Evolutionary conservation across 1,140 invertebrate genomes (phyloP), one percentile per base, ranked within the genome.

Genomic region (Drosophila bocqueti): DNA sequence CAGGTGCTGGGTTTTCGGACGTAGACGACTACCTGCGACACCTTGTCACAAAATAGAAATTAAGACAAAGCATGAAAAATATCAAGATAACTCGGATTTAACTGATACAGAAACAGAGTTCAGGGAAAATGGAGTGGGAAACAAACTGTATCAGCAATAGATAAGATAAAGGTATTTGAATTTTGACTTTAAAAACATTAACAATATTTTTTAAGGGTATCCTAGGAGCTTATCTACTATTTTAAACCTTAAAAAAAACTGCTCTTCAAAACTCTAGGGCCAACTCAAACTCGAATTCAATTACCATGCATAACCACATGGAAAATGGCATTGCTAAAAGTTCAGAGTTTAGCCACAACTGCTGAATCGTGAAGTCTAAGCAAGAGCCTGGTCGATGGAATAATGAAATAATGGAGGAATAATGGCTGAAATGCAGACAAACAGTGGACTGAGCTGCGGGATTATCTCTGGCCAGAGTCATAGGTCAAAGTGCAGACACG

Each of bases 401-500:
- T 71, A 55, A 55, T 55, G 54, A 40, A 55, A 55, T 55, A 55
- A 55, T 55, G 54, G 54, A n/a, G 64, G 67, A 45, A 71, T 71
- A 71, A 69, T 71, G 65, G 67, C 18, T 47, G 21, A 72, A 81
- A 77, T 68, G 63, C 63, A 84, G 72, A 60, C 63, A 15, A 40
- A 31, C n/a, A 8, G 15, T n/a, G 49, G 24, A 16, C 29, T 61
- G 46, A 26, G 52, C 4, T 2, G 21, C 21, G 24, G 43, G 54
- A 38, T 16, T 47, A 69, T 49, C 45, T 45, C 13, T 63, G 47
- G 10, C 21, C 21, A 34, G 40, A 54, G 40, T 26, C 57, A 89
- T 59, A 84, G 84, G 84, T 81, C 81, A 89, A 64, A 89, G 84
- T 71, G 71, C 68, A 83, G 49, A 77, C 84, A 86, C 81, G 80